Evolutionary conservation across 2,888 invertebrate species (phyloP).

Genomic region (Mycalesis mineus): DNA sequence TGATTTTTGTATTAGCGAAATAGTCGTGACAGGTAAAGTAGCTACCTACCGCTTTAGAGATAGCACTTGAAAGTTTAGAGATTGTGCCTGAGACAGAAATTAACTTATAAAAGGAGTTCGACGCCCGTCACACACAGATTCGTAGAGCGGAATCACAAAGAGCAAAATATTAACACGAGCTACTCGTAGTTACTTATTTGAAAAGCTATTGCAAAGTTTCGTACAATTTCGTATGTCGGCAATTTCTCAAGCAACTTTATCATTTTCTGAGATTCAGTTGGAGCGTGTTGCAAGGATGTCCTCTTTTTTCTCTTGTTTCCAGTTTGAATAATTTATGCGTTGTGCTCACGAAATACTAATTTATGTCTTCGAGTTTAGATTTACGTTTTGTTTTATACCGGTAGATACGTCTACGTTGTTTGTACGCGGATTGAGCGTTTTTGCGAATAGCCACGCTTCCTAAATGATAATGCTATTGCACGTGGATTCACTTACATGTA

Average conservation of each 20-base stretch:
- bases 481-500: not conserved
- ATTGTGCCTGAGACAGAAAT: conserved; percentile 68
- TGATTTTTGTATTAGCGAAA: too few relatives aligned
- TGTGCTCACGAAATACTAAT: conserved; percentile 21
- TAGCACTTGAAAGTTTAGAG: conserved; percentile 60
- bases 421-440: not conserved
- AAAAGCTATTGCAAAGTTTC: conserved; percentile 66
- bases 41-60: conserved; percentile 26
- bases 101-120: conserved; percentile 70
- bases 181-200: conserved; percentile 58
- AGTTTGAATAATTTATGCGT: conserved; percentile 30
- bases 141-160: conserved; percentile 60
- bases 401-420: not conserved
- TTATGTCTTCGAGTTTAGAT: conserved; percentile 14
- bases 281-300: conserved; percentile 29
- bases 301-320: conserved; percentile 29
- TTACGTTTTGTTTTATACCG: not conserved
- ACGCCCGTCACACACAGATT: conserved; percentile 52
- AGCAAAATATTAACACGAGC: conserved; percentile 67
- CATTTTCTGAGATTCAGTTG: conserved; percentile 40
- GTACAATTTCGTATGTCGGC: conserved; percentile 52
- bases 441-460: not conserved
- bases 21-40: conserved; percentile 13
- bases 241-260: conserved; percentile 54
- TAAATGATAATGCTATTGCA: not conserved